These are phyloP conservation scores for Brachirus orientalis DNA, from an alignment of 2,113 vertebrate genomes.

Conservation along the genomic window DNA sequence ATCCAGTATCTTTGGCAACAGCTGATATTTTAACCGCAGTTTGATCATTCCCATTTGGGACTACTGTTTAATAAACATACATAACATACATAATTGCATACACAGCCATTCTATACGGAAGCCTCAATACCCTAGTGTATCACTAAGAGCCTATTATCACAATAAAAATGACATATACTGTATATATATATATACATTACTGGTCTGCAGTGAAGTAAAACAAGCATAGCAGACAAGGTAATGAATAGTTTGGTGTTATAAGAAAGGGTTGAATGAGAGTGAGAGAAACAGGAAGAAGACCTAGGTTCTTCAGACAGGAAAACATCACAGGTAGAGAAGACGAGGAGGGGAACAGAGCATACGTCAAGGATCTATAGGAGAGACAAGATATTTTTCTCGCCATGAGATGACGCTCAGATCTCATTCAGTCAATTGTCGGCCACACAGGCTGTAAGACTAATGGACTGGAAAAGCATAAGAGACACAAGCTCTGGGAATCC, in stretches of 20 bases:
- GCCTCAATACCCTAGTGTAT: too few species aligned
- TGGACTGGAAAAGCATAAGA: conserved; percentile 62
- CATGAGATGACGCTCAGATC: conserved; percentile 43
- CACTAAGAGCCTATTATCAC: too few species aligned
- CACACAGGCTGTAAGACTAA: conserved; percentile 43
- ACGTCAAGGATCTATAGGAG: conserved; percentile 31
- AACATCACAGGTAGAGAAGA: conserved; percentile 27
- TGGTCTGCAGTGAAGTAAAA: conserved; percentile 12
- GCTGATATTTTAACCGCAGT: too few species aligned
- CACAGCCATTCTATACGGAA: too few species aligned
- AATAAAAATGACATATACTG: too few species aligned
- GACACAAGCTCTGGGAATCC: conserved; percentile 56
- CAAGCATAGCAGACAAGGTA: neutral
- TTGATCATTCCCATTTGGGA: too few species aligned
- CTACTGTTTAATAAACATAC: too few species aligned
- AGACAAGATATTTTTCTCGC: neutral
- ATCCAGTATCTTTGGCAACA: too few species aligned
- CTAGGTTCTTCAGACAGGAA: conserved; percentile 29
- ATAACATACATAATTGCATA: too few species aligned
- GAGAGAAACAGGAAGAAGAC: conserved; percentile 22
- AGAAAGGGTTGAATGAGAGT: conserved; percentile 28
- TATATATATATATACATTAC: too few species aligned
- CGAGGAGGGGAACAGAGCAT: conserved; percentile 22
- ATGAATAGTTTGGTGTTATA: conserved; percentile 3
- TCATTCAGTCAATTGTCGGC: conserved; percentile 63